Conservation (phyloP, 1,140 invertebrate species). For the Aleiodes sp. region DNA sequence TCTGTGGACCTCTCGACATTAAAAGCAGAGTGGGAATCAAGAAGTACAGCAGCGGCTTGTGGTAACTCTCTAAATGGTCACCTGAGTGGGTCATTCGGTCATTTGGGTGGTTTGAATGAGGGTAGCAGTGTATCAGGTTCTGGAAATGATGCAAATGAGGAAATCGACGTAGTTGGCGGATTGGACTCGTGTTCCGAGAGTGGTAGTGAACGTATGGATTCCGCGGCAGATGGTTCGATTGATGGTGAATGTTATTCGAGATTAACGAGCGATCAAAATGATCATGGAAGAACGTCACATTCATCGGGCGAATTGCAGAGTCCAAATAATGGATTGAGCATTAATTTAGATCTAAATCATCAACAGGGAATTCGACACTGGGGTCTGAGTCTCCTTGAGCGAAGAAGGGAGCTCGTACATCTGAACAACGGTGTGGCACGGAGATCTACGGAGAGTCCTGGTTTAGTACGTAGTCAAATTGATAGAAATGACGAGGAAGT, state of each 20-base stretch:
- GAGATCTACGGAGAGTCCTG: slow-evolving; percentile 15
- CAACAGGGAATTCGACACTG: slow-evolving; percentile 63
- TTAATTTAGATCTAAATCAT: slow-evolving; percentile 55
- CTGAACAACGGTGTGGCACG: slow-evolving; percentile 38
- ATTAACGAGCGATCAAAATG: slow-evolving; percentile 49
- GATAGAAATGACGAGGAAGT: slow-evolving; percentile 59
- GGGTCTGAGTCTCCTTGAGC: slow-evolving; percentile 59
- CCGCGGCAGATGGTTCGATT: slow-evolving; percentile 71
- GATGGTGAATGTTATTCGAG: slow-evolving; percentile 63
- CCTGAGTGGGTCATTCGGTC: slow-evolving; percentile 47
- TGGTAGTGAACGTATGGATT: slow-evolving; percentile 70
- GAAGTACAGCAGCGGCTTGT: slow-evolving; percentile 63
- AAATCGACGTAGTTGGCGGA: slow-evolving; percentile 81
- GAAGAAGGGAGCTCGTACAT: slow-evolving; percentile 56
- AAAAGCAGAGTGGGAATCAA: slow-evolving; percentile 79
- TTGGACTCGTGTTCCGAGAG: slow-evolving; percentile 69
- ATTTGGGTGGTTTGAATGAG: slow-evolving; percentile 69
- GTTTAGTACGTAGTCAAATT: background rate
- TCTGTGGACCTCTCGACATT: slow-evolving; percentile 87
- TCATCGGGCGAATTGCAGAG: slow-evolving; percentile 44
- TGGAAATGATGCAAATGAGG: slow-evolving; percentile 77
- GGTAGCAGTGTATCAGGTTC: slow-evolving; percentile 74
- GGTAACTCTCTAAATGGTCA: slow-evolving; percentile 46
- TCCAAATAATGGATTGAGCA: slow-evolving; percentile 40
- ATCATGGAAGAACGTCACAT: slow-evolving; percentile 49